Base-by-base conservation (phyloP, 1,140 invertebrate genomes). In the Branchinecta lynchi region DNA sequence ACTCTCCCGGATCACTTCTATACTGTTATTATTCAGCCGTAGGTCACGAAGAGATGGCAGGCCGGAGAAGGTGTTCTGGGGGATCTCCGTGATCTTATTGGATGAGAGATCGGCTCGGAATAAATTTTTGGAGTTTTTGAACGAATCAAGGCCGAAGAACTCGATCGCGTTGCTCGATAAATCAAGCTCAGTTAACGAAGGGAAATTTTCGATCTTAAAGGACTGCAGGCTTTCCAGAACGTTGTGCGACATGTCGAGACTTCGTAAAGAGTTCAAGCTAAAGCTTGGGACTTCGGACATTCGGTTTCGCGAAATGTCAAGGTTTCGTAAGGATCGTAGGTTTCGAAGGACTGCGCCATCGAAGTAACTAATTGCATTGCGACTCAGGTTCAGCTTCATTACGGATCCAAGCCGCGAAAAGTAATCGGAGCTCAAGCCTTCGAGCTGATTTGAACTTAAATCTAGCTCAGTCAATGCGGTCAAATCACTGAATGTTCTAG, bases 271-370 rank as follows among this genome's bases (percentile, higher is more conserved):
- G 43, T 72, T 72, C 72, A 75, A 75, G 43, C 76, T 72, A 45
- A 86, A 86, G 65, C 81, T 79, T n/a, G 78, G 78, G 70, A 94
- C 81, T 74, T 86, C 82, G 1, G 83, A 81, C 66, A 94, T 77
- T 71, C 84, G 83, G 78, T 93, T 93, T 71, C 88, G 84, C 7
- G 90, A 89, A 67, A 89, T 82, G 76, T 89, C 86, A 7, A 93
- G 74, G 72, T 85, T 83, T 77, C 87, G 82, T 69, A 93, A 78
- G 65, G 87, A 82, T 71, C 85, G 83, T 71, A 73, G 78, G 76
- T 81, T 84, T 32, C 83, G 81, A 43, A 92, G 85, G 21, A 70
- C 70, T 66, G 45, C 46, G 43, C 70, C 70, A 20, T 70, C 70
- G 9, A 70, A 44, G 21, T 70, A 51, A 17, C 7, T 20, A 32